Evolutionary conservation across 2,888 invertebrate genomes (phyloP).

Genomic region (Nezara viridula): DNA sequence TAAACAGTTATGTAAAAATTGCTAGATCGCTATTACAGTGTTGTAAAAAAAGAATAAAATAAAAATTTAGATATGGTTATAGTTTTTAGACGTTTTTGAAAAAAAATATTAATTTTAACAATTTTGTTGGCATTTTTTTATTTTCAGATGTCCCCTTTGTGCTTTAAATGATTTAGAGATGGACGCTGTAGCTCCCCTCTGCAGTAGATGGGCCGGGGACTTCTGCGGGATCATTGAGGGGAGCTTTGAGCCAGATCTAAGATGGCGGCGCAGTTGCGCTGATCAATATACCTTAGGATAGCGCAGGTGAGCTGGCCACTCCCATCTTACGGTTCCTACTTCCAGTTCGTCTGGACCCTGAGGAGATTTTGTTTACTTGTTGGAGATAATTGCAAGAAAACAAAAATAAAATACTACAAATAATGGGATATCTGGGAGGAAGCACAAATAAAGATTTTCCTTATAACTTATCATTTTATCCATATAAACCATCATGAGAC

Average conservation of each 20-base stretch:
- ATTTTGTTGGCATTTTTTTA: too few relatives aligned
- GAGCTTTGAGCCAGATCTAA: not conserved
- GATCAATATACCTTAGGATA: conserved; percentile 45
- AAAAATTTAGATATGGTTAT: too few relatives aligned
- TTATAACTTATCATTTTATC: too few relatives aligned
- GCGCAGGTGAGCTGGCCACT: conserved; percentile 33
- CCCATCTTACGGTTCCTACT: not conserved
- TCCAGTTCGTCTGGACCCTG: not conserved
- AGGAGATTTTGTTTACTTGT: not conserved
- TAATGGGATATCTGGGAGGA: not conserved
- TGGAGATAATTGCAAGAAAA: not conserved
- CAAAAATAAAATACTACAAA: not conserved
- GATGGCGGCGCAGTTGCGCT: conserved; percentile 42
- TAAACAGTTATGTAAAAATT: too few relatives aligned
- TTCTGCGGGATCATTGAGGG: conserved; percentile 11
- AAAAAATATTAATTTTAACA: too few relatives aligned
- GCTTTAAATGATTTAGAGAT: not conserved
- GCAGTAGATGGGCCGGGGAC: not conserved
- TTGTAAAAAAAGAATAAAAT: too few relatives aligned
- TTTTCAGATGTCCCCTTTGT: not conserved
- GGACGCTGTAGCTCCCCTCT: not conserved
- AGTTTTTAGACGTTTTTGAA: too few relatives aligned
- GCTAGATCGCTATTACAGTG: too few relatives aligned
- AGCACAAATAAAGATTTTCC: too few relatives aligned
- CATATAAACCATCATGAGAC: too few relatives aligned